Base-by-base conservation (phyloP, 2,797 vertebrate genomes). In the Betta splendens region DNA sequence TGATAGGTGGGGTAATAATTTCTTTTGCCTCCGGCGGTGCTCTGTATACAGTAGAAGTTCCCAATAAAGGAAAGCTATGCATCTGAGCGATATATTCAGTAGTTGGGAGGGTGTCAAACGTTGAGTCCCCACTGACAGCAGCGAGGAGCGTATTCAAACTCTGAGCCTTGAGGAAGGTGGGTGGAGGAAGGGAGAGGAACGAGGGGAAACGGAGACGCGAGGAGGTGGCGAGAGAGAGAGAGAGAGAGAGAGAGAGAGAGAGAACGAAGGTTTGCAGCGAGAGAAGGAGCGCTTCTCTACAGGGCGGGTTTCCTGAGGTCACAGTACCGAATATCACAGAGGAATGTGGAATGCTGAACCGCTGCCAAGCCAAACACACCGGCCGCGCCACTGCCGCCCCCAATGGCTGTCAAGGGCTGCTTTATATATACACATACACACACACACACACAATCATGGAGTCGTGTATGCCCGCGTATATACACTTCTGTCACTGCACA, bases 261-360 rank as follows among this genome's bases (percentile, higher is more conserved):
- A 53, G 57, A 71, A 48, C 74, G 62, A 64, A 44, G 65, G 56
- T 47, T 67, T 60, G 72, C 36, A 72, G 59, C 75, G 56, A 71
- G 62, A 57, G 51, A 55, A 56, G 50, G 68, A 66, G 59, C 66
- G 57, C 64, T 67, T 75, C 77, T 87, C 75, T 78, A 80, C 82
- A 74, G 80, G 75, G 84, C 69, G 85, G 89, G 91, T 92, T 91
- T 92, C 91, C 91, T 93, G 89, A 93, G 92, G 92, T 93, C 91
- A 92, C 86, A 85, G 88, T 74, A 83, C 87, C 88, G 90, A 92
- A 92, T 92, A 93, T 92, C 89, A 87, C 90, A 90, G 82, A 88
- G 89, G 90, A 92, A 92, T 92, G 91, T 90, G 90, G 91, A 93
- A 92, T 92, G 91, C 91, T 91, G 91, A 89, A 85, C 44, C 33